A percentile compares a stretch with the other conserved stretches of the same genome.
Evolutionary conservation across 2,797 vertebrate species (phyloP).

Genomic region (Sebastes steindachneri): DNA sequence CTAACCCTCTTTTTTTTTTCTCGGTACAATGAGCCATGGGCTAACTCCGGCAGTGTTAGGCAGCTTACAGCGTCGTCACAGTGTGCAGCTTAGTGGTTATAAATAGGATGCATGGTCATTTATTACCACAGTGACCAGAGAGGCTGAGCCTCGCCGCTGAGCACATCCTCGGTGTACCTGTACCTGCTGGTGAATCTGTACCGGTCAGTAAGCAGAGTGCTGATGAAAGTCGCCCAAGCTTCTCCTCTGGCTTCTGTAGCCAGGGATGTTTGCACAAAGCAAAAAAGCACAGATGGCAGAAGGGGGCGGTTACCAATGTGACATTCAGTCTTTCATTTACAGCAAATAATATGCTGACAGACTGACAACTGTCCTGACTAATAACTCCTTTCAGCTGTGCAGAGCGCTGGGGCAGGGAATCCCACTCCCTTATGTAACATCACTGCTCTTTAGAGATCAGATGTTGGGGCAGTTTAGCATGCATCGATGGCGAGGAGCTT

Average conservation of each 20-base stretch:
- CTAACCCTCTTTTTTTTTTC: slow-evolving; percentile 2
- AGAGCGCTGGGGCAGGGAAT: slow-evolving; percentile 15
- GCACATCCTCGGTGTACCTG: slow-evolving; percentile 53
- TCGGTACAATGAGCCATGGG: slow-evolving; percentile 42
- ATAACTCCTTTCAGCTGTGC: neutral
- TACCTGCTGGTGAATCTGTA: slow-evolving; percentile 25
- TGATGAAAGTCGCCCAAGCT: slow-evolving; percentile 3
- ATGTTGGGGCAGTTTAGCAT: slow-evolving; percentile 8
- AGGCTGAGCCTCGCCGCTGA: slow-evolving; percentile 42
- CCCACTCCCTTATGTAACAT: slow-evolving; percentile 48
- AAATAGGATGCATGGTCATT: slow-evolving; percentile 82
- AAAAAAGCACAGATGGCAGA: neutral
- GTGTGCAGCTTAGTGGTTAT: slow-evolving; percentile 81
- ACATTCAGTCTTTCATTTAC: neutral
- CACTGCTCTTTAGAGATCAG: slow-evolving; percentile 8
- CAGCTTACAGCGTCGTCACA: slow-evolving; percentile 77
- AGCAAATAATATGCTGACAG: neutral
- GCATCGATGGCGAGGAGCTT: neutral
- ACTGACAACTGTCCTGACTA: slow-evolving; percentile 5
- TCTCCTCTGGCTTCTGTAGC: neutral
- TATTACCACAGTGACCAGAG: slow-evolving; percentile 71
- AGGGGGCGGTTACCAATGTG: neutral
- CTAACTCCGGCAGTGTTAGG: slow-evolving; percentile 66
- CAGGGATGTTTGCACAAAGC: neutral
- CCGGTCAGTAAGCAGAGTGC: neutral